Percentiles rank a stretch among this genome's conserved stretches.
These are phyloP conservation scores for Parauchenoglanis ngamensis DNA, from an alignment of 2,797 vertebrate species.

Conservation along the genomic window DNA sequence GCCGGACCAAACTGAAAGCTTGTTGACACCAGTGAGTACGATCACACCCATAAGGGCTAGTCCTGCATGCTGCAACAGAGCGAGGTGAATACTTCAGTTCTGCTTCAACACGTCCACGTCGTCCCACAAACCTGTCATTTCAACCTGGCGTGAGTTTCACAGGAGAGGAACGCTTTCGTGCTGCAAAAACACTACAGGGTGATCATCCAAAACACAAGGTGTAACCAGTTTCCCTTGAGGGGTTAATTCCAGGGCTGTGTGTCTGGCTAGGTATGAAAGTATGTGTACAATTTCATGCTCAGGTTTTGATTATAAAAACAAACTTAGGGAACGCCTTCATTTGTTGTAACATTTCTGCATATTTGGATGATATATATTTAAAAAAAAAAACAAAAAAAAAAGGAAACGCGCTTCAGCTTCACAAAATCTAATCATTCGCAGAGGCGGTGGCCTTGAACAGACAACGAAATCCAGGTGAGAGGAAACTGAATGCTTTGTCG, in stretches of 20 bases:
- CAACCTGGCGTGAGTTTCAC: slow-evolving; percentile 29
- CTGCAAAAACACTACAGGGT: slow-evolving; percentile 6
- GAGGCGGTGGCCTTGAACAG: background rate
- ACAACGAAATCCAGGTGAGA: background rate
- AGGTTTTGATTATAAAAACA: background rate
- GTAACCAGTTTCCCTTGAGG: slow-evolving; percentile 17
- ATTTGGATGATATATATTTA: background rate
- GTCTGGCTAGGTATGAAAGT: background rate
- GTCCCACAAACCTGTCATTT: slow-evolving; percentile 58
- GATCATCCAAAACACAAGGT: slow-evolving; percentile 12
- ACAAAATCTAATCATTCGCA: background rate
- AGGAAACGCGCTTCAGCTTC: background rate
- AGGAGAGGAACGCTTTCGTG: slow-evolving; percentile 7
- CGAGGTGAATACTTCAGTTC: slow-evolving; percentile 71
- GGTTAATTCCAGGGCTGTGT: slow-evolving; percentile 12
- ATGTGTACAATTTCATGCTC: background rate
- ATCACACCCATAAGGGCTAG: slow-evolving; percentile 59
- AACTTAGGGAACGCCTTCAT: background rate
- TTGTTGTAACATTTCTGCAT: background rate
- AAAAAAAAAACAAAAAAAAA: background rate
- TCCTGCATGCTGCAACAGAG: slow-evolving; percentile 72
- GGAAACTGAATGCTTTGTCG: background rate
- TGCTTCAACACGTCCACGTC: slow-evolving; percentile 69
- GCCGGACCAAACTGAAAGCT: slow-evolving; percentile 27
- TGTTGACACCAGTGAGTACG: slow-evolving; percentile 43